These are phyloP conservation scores for Sminthurides bifidus DNA, from an alignment of 1,140 invertebrate species.

Conservation along the genomic window DNA sequence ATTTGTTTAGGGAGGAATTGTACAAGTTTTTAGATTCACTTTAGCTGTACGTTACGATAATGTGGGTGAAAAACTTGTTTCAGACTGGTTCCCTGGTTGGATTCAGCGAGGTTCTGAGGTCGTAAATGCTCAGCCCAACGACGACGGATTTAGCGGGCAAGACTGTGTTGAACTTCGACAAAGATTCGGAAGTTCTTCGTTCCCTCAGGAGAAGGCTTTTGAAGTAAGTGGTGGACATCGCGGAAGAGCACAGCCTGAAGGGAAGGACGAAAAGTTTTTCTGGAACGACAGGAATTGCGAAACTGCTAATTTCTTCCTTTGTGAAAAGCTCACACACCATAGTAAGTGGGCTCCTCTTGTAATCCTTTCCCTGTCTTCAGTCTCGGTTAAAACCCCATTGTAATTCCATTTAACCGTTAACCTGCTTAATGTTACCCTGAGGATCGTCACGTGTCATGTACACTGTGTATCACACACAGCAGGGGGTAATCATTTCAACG, in stretches of 20 bases:
- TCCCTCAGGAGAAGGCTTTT: constrained; percentile 32
- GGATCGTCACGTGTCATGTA: background rate
- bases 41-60: too few relatives aligned
- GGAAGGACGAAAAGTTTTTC: constrained; percentile 43
- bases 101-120: constrained; percentile 38
- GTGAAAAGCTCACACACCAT: constrained; percentile 47
- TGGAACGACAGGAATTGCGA: constrained; percentile 66
- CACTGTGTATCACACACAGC: background rate
- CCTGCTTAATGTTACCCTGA: background rate
- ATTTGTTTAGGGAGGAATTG: background rate
- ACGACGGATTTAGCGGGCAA: constrained; percentile 61
- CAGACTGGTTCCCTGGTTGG: constrained; percentile 73
- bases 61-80: background rate
- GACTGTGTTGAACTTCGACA: constrained; percentile 63
- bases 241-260: background rate
- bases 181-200: constrained; percentile 44
- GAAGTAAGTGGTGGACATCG: background rate
- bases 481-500: background rate
- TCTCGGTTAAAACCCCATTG: background rate
- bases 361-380: background rate
- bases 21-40: constrained; percentile 1
- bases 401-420: background rate
- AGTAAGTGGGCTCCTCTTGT: constrained; percentile 37
- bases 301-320: constrained; percentile 56
- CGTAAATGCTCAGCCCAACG: constrained; percentile 60